A percentile compares a stretch with the other conserved stretches of the same genome.
These are phyloP conservation scores for Notodonta ziczac DNA, from an alignment of 2,888 invertebrate genomes.

Conservation along the genomic window DNA sequence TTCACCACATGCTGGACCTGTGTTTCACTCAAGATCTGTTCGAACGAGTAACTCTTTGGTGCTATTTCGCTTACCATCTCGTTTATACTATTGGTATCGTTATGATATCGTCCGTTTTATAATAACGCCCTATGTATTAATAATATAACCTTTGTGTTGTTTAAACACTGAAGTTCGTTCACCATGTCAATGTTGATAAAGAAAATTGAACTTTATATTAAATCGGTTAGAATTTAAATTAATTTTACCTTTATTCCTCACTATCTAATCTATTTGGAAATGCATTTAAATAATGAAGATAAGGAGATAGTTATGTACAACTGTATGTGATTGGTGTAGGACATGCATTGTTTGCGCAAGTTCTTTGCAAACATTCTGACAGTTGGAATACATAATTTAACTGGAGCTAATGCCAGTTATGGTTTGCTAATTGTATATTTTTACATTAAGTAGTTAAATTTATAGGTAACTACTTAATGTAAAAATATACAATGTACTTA, in stretches of 20 bases:
- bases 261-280: neutral
- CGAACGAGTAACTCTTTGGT: constrained; percentile 26
- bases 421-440: too few relatives aligned
- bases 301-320: neutral
- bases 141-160: neutral
- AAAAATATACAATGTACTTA: too few relatives aligned
- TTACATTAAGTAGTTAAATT: too few relatives aligned
- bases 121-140: neutral
- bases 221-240: neutral
- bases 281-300: neutral
- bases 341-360: neutral
- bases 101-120: constrained; percentile 2
- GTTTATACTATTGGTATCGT: neutral
- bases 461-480: too few relatives aligned
- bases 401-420: too few relatives aligned
- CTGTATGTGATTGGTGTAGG: neutral
- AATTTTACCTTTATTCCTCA: too few relatives aligned
- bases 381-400: neutral
- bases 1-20: constrained; percentile 50
- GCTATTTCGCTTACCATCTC: constrained; percentile 39
- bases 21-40: constrained; percentile 50
- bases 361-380: neutral
- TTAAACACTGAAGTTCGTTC: neutral
- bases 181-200: neutral
- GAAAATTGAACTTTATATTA: neutral